phyloP scores from a whole-genome alignment of 2,888 invertebrate species.

The Anodontia alba region DNA sequence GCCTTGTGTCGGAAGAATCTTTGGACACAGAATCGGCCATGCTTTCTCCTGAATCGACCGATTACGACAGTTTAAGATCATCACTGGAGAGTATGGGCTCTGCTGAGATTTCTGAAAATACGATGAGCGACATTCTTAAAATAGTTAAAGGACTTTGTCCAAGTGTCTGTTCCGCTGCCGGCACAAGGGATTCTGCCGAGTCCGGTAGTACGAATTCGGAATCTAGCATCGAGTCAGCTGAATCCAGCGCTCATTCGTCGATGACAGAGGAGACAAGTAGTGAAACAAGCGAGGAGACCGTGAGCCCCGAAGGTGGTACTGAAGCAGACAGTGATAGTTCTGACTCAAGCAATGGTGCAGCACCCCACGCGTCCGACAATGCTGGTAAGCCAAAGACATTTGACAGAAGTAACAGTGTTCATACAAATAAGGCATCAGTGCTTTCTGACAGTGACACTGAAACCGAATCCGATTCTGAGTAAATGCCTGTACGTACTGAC shows the following conservation, averaged over 20 bases:
- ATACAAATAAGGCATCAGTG: too few species aligned
- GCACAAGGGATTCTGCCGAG: neutral
- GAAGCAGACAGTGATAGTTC: neutral
- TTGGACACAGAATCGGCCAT: neutral
- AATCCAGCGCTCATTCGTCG: neutral
- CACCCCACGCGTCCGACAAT: too few species aligned
- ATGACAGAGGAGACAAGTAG: neutral
- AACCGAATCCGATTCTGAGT: neutral
- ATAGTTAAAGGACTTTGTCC: conserved; percentile 42
- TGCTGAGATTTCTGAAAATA: neutral
- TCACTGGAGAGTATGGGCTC: neutral
- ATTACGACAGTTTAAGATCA: neutral
- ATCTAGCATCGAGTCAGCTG: neutral
- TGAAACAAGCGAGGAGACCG: neutral
- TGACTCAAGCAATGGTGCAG: neutral
- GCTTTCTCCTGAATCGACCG: neutral
- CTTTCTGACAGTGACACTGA: neutral
- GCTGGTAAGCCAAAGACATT: neutral
- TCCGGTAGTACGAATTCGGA: neutral
- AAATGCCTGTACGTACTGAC: too few species aligned
- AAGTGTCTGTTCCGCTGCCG: conserved; percentile 28
- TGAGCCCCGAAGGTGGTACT: neutral
- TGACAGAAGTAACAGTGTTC: neutral
- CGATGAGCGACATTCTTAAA: conserved; percentile 44
- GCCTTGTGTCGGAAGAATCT: neutral